A percentile compares a stretch with the other conserved stretches of the same genome.
Conservation (phyloP, 2,113 vertebrate species). For the Chascanopsetta lugubris region DNA sequence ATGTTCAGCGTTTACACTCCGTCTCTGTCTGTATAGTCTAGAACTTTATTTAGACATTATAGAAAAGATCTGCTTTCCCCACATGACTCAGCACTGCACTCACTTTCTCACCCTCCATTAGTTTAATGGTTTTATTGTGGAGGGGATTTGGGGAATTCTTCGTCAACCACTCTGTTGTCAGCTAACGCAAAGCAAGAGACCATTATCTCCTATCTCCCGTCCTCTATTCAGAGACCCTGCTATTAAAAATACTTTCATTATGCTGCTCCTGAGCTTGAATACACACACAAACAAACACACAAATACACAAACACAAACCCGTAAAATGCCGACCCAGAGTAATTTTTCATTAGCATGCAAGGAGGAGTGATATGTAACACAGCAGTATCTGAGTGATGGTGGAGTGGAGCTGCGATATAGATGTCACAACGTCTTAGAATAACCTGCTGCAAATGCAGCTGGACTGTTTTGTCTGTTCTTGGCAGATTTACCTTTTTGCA, state of each 20-base stretch:
- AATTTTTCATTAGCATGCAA: no score
- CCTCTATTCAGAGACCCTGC: not conserved
- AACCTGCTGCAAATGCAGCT: not conserved
- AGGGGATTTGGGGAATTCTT: not conserved
- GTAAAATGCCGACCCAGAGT: not conserved
- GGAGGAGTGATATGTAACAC: not conserved
- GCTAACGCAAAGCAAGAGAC: not conserved
- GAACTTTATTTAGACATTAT: not conserved
- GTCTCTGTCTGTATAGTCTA: not conserved
- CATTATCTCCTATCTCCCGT: not conserved
- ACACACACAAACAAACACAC: not conserved
- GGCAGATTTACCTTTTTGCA: not conserved
- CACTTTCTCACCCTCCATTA: not conserved
- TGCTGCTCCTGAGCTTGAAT: not conserved
- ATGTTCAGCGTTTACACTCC: not conserved
- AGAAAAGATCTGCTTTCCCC: not conserved
- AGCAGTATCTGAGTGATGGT: not conserved
- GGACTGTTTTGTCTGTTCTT: not conserved
- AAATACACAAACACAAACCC: not conserved
- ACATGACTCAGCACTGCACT: not conserved
- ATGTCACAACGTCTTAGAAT: not conserved
- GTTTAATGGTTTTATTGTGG: not conserved
- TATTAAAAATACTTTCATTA: not conserved
- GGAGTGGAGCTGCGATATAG: not conserved
- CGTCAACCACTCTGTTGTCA: not conserved